Base-by-base conservation (phyloP, 2,888 invertebrate species). In the Drymonia ruficornis region DNA sequence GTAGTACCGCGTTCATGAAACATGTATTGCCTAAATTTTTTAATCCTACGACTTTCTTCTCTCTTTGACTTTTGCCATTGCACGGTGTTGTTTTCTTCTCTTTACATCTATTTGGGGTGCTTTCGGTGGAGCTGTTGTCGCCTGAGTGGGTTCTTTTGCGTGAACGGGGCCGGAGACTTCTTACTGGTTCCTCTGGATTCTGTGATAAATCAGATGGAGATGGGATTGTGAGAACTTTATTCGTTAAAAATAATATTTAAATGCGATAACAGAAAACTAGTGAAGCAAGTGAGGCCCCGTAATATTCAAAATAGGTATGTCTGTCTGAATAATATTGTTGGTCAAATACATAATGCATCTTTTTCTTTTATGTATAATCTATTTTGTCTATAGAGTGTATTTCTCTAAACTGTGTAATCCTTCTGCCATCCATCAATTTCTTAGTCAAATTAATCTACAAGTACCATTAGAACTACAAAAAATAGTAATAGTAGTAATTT, bases 1-100 rank as follows among this genome's bases (percentile, higher is more conserved):
- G 97, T 57, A 97, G 88, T 56, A 97, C 97, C 18, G 96, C 96
- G 87, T 97, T 97, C 97, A 97, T 97, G 80, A 97, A 97, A 84
- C 97, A 97, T 50, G 97, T 97, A 81, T 97, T 97, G 67, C 97
- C 97, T 80, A 97, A 92, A 91, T 97, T 97, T 76, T 96, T 93
- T 77, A 97, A 91, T 38, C 97, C 96, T 70, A 96, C 95, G 56
- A 95, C 94, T 74, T 89, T 94, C 75, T 94, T 95, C 60, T 94
- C 94, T 72, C 93, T 86, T 71, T 90, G 93, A 70, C 80, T 88
- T 74, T 93, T 94, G 38, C 93, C 91, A 42, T 91, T 92, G 56
- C 80, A 82, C 5, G 83, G 77, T 6, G 84, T 84, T 28, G 61
- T 57, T 65, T 86, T 88, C 69, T 87, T 89, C 63, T 89, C 84